Percentiles rank a stretch among this genome's conserved stretches.
Conservation (phyloP, 2,113 vertebrate species). For the Chloropsis cyanopogon region DNA sequence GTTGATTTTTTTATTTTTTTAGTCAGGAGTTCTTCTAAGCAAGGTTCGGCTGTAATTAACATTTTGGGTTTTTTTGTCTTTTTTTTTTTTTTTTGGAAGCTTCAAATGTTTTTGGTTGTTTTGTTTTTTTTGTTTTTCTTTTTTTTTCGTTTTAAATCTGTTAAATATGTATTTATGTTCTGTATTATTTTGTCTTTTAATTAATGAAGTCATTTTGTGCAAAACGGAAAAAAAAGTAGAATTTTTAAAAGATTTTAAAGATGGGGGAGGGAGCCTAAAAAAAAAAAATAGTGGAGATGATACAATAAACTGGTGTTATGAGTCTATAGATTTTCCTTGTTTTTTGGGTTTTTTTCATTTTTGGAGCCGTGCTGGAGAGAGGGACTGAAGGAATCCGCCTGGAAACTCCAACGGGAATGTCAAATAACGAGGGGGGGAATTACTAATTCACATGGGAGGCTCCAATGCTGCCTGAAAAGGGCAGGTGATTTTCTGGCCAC, state of each 20-base stretch:
- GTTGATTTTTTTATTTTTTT: background rate
- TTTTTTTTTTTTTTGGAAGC: conserved; percentile 56
- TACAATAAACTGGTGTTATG: conserved; percentile 57
- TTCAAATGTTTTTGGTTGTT: conserved; percentile 54
- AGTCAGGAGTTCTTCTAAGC: conserved; percentile 56
- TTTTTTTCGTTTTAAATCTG: conserved; percentile 56
- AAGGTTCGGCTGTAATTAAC: conserved; percentile 78
- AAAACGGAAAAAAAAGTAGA: conserved; percentile 68
- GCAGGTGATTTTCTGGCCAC: background rate
- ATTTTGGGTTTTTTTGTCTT: background rate
- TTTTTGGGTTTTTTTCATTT: background rate
- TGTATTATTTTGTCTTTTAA: conserved; percentile 81
- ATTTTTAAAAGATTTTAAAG: conserved; percentile 64
- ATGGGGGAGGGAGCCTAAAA: conserved; percentile 1
- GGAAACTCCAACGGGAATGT: background rate
- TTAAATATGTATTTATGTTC: conserved; percentile 92
- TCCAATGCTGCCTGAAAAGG: background rate
- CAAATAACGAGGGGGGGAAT: background rate
- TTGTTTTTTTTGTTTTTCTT: no score
- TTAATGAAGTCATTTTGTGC: conserved; percentile 78
- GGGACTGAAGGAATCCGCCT: background rate
- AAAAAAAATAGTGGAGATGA: conserved; percentile 54
- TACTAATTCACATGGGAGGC: background rate
- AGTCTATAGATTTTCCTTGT: conserved; percentile 40
- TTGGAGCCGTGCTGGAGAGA: background rate